Conservation (phyloP, 2,888 invertebrate species). For the Nomada flava region DNA sequence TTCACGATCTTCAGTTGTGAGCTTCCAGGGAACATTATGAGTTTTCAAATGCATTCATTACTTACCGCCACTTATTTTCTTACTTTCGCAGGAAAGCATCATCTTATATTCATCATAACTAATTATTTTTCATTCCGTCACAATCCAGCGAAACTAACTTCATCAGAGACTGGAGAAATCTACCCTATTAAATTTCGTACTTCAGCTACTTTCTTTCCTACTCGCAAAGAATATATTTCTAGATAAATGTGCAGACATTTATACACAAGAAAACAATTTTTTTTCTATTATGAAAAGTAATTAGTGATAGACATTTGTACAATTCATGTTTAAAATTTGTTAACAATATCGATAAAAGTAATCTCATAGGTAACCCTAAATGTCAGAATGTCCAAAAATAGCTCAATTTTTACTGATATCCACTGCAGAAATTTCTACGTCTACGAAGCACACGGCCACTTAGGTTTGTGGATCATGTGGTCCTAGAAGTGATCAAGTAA, state of each 20-base stretch:
- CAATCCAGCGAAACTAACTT: neutral
- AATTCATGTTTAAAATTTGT: too few species aligned
- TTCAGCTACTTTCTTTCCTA: too few species aligned
- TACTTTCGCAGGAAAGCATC: neutral
- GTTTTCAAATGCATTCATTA: neutral
- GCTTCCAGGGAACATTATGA: neutral
- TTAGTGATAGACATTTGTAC: too few species aligned
- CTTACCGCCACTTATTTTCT: constrained; percentile 2
- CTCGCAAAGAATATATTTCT: neutral
- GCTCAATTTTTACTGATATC: neutral
- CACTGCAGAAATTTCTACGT: neutral
- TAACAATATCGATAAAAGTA: too few species aligned
- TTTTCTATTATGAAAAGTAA: too few species aligned
- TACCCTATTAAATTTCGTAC: neutral
- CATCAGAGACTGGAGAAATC: neutral
- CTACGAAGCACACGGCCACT: constrained; percentile 1
- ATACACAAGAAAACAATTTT: too few species aligned
- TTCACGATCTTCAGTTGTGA: neutral
- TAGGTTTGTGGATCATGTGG: constrained; percentile 12
- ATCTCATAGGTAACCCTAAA: too few species aligned
- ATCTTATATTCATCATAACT: constrained; percentile 13
- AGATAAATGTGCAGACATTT: neutral
- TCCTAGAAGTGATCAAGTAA: constrained; percentile 15
- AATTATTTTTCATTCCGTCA: neutral
- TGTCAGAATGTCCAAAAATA: too few species aligned